Percentiles rank a stretch among this genome's conserved stretches.
phyloP scores from a whole-genome alignment of 2,113 vertebrate genomes.

The Anas platyrhynchos region DNA sequence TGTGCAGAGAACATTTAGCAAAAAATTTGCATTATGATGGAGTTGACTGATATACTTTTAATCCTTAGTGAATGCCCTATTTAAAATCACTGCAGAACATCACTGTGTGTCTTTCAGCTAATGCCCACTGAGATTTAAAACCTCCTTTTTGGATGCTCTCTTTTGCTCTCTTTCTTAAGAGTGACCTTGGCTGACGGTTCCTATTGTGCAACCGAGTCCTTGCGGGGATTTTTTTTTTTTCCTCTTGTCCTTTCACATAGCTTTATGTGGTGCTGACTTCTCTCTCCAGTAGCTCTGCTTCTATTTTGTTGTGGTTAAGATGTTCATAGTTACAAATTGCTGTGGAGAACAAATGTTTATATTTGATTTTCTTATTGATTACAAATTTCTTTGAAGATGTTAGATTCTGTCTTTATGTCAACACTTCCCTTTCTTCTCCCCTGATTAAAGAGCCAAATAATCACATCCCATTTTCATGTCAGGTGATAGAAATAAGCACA shows the following conservation, averaged over 20 bases:
- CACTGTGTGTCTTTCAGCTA: background rate
- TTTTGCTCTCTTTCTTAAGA: constrained; percentile 50
- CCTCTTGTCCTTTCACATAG: background rate
- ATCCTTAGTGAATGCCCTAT: constrained; percentile 48
- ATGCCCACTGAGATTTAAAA: constrained; percentile 57
- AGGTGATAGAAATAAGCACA: background rate
- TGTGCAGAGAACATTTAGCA: background rate
- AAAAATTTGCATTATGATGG: background rate
- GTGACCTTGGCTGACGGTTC: constrained; percentile 49
- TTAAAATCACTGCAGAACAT: constrained; percentile 45
- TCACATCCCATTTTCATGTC: background rate
- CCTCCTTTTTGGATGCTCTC: constrained; percentile 42
- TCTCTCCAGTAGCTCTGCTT: background rate
- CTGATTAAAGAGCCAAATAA: background rate
- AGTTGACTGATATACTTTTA: background rate
- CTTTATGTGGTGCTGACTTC: background rate
- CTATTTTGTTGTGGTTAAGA: background rate
- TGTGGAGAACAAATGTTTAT: background rate
- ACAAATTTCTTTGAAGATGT: background rate
- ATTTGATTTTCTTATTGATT: background rate
- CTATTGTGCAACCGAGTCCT: background rate
- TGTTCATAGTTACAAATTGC: background rate
- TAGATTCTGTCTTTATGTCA: fast-evolving
- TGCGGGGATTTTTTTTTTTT: background rate
- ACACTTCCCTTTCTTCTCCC: background rate